Conservation (phyloP, 2,113 vertebrate genomes). For the Passer domesticus region DNA sequence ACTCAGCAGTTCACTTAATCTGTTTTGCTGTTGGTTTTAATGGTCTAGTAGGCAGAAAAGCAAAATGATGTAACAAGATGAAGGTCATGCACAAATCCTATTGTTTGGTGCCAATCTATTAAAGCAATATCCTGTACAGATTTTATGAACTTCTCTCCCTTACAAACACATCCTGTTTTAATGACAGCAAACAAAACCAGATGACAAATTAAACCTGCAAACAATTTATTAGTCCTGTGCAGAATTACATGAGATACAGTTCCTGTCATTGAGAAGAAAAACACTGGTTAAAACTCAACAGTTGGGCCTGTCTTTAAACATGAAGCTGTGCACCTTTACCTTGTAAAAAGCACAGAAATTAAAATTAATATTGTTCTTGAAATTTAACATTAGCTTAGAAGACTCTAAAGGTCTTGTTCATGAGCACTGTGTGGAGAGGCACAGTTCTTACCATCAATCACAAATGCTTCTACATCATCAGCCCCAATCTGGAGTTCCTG, state of each 20-base stretch:
- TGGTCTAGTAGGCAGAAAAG: conserved; percentile 10
- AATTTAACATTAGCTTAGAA: background rate
- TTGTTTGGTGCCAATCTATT: conserved; percentile 1
- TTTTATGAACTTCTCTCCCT: conserved; percentile 52
- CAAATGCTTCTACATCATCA: conserved; percentile 96
- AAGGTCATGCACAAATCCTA: background rate
- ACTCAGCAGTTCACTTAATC: background rate
- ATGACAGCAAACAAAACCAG: background rate
- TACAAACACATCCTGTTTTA: conserved; percentile 46
- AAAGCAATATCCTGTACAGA: conserved; percentile 12
- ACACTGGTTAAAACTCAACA: background rate
- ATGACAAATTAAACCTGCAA: conserved; percentile 23
- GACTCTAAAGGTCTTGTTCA: background rate
- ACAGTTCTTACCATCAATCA: conserved; percentile 89
- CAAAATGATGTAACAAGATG: background rate
- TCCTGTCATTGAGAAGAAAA: background rate
- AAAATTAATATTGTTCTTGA: background rate
- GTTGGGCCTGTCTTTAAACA: background rate
- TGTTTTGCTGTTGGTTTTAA: background rate
- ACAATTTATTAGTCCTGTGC: conserved; percentile 2
- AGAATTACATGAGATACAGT: background rate
- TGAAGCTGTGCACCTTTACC: background rate
- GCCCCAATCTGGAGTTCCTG: conserved; percentile 94
- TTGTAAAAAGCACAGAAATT: background rate
- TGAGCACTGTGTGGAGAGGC: background rate